Evolutionary conservation across 2,888 invertebrate genomes (phyloP).

Genomic region (Temnothorax unifasciatus): DNA sequence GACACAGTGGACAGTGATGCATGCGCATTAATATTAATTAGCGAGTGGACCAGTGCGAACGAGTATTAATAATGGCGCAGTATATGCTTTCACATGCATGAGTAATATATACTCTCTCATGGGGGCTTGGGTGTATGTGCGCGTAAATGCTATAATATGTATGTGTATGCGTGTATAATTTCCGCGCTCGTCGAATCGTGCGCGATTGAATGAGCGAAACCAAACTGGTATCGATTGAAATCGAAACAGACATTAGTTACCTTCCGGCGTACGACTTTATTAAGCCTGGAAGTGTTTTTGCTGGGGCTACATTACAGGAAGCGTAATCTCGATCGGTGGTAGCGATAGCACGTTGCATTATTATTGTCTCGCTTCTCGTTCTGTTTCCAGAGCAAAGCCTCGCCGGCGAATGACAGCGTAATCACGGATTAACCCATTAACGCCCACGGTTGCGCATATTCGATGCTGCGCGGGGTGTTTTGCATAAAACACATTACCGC

Average conservation of each 20-base stretch:
- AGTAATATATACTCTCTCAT: constrained; percentile 63
- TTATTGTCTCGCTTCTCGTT: constrained; percentile 24
- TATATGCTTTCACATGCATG: constrained; percentile 78
- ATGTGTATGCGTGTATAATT: constrained; percentile 12
- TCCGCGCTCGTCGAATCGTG: constrained; percentile 16
- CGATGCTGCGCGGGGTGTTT: constrained; percentile 8
- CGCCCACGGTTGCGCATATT: constrained; percentile 39
- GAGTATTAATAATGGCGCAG: constrained; percentile 81
- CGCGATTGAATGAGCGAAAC: constrained; percentile 27
- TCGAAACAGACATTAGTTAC: constrained; percentile 20
- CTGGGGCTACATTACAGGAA: constrained; percentile 15
- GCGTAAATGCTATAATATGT: neutral
- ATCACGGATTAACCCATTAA: constrained; percentile 43
- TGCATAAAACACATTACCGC: constrained; percentile 43
- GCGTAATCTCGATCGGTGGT: constrained; percentile 18
- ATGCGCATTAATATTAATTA: constrained; percentile 85
- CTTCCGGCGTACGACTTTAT: constrained; percentile 29
- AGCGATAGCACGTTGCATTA: constrained; percentile 31
- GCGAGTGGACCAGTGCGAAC: constrained; percentile 81
- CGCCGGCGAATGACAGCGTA: constrained; percentile 11
- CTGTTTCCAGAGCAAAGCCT: constrained; percentile 30
- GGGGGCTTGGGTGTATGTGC: constrained; percentile 56
- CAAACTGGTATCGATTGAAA: constrained; percentile 38
- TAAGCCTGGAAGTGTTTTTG: constrained; percentile 25
- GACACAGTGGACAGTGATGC: constrained; percentile 73